These are phyloP conservation scores for Matsumyia berberina DNA, from an alignment of 2,888 invertebrate species.

Conservation along the genomic window DNA sequence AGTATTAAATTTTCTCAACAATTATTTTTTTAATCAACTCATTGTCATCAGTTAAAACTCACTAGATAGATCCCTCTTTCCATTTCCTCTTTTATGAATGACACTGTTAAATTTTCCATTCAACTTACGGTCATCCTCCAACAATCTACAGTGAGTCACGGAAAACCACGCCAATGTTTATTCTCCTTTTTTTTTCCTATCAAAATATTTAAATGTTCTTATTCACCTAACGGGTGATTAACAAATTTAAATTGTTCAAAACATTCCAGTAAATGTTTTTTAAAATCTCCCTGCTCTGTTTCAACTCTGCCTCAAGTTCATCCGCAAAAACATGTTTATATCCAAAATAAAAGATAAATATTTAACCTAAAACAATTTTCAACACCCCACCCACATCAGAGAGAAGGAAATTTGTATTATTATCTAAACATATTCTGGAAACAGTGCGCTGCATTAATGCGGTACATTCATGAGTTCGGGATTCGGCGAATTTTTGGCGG, in stretches of 20 bases:
- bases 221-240: constrained; percentile 43
- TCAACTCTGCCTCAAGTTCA: constrained; percentile 9
- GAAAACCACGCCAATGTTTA: neutral
- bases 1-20: no score
- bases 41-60: no score
- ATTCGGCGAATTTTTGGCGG: constrained; percentile 20
- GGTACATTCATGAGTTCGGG: constrained; percentile 36
- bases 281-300: neutral
- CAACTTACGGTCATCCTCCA: neutral
- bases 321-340: constrained; percentile 46
- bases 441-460: constrained; percentile 21
- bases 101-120: neutral
- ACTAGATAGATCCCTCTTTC: no score
- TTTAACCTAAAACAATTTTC: constrained; percentile 60
- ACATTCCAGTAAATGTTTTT: constrained; percentile 35
- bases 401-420: constrained; percentile 50
- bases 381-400: constrained; percentile 64
- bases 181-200: neutral
- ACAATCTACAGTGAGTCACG: constrained; percentile 3
- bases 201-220: constrained; percentile 20
- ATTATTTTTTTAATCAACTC: no score
- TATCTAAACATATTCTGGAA: constrained; percentile 64
- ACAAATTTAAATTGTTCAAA: constrained; percentile 11
- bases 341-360: constrained; percentile 62
- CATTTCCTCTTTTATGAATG: no score